A percentile compares a stretch with the other conserved stretches of the same genome.
Evolutionary conservation across 2,113 vertebrate species (phyloP).

Genomic region (Malurus cyaneus): DNA sequence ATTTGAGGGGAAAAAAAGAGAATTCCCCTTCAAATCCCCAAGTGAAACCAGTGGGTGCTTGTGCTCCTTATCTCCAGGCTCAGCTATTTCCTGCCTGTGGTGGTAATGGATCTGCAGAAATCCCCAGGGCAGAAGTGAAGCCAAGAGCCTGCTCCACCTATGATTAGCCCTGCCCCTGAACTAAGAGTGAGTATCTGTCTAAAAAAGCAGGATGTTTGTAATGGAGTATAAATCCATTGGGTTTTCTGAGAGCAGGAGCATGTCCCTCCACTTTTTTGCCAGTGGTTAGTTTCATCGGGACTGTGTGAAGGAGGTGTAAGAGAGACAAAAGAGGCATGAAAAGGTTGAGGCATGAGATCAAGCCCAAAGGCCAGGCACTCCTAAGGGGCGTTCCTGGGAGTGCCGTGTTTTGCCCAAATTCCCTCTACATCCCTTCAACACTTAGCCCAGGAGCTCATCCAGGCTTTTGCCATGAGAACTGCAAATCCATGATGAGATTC

Average conservation of each 20-base stretch:
- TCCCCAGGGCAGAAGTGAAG: neutral
- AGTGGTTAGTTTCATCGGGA: neutral
- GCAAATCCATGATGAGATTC: neutral
- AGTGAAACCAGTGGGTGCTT: neutral
- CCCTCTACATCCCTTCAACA: neutral
- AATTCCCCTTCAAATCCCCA: conserved; percentile 43
- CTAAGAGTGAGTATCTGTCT: neutral
- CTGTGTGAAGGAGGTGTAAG: neutral
- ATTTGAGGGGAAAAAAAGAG: neutral
- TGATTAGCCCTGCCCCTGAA: neutral
- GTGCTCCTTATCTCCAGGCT: neutral
- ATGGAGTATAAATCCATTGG: neutral
- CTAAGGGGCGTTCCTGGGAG: neutral
- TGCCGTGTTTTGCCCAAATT: neutral
- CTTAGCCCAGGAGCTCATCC: neutral
- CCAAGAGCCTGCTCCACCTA: neutral
- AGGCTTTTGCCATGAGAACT: neutral
- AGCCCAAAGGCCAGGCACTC: neutral
- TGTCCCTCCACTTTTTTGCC: neutral
- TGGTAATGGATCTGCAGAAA: neutral
- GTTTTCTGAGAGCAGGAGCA: neutral
- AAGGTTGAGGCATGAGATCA: neutral
- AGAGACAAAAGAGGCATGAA: rapidly evolving
- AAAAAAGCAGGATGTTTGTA: neutral
- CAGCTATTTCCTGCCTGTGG: neutral